A percentile compares a stretch with the other conserved stretches of the same genome.
Conservation (phyloP, 2,113 vertebrate genomes). For the Clarias magur region DNA sequence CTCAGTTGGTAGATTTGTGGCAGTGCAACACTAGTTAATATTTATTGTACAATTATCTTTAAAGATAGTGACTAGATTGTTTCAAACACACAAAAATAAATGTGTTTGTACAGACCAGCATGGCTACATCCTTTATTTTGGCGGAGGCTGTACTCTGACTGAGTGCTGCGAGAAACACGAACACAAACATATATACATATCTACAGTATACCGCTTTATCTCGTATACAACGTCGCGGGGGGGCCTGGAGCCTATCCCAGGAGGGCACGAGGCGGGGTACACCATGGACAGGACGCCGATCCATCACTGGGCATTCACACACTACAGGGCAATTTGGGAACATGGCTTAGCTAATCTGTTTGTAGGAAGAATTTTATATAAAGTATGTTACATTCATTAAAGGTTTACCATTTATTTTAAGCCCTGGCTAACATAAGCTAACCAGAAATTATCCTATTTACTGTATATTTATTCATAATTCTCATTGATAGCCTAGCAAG, state of each 20-base stretch:
- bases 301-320: too few relatives aligned
- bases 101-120: conserved; percentile 64
- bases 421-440: neutral
- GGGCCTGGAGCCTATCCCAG: too few relatives aligned
- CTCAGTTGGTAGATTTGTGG: conserved; percentile 47
- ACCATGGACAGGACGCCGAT: too few relatives aligned
- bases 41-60: conserved; percentile 45
- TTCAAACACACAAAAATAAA: conserved; percentile 88
- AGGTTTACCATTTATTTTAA: neutral
- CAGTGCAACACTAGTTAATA: conserved; percentile 43
- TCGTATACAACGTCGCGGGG: too few relatives aligned
- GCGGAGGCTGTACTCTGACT: neutral
- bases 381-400: neutral
- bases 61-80: conserved; percentile 77
- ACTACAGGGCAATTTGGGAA: too few relatives aligned
- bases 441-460: neutral
- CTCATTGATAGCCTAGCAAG: neutral
- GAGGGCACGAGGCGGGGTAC: too few relatives aligned
- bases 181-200: neutral
- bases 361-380: neutral
- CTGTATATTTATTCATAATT: neutral
- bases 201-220: too few relatives aligned
- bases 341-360: neutral
- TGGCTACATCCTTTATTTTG: neutral
- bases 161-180: neutral